Percentiles rank a stretch among this genome's conserved stretches.
These are phyloP conservation scores for Druon quercuslanigerum DNA, from an alignment of 1,140 invertebrate genomes.

Conservation along the genomic window DNA sequence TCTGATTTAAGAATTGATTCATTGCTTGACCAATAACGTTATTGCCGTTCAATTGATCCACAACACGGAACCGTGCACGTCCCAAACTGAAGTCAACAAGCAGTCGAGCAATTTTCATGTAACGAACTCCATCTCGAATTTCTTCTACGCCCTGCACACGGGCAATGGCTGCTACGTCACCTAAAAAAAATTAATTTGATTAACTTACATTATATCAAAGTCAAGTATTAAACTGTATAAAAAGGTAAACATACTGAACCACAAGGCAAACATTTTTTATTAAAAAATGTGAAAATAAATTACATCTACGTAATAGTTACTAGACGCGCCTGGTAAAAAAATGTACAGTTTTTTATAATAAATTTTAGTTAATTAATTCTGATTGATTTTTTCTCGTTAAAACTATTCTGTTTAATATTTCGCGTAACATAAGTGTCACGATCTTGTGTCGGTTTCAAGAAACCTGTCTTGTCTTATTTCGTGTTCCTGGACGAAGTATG, in stretches of 20 bases:
- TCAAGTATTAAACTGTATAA: conserved; percentile 5
- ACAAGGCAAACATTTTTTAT: neutral
- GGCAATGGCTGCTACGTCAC: conserved; percentile 81
- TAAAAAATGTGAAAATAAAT: neutral
- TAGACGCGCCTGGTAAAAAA: too few species aligned
- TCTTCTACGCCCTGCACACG: conserved; percentile 83
- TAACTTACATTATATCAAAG: conserved; percentile 28
- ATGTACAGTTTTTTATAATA: too few species aligned
- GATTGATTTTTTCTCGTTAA: too few species aligned
- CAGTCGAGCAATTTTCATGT: conserved; percentile 82
- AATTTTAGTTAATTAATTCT: too few species aligned
- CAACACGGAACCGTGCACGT: conserved; percentile 82
- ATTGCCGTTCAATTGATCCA: conserved; percentile 83
- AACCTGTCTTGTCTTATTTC: too few species aligned
- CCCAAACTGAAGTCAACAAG: conserved; percentile 83
- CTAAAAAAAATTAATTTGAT: conserved; percentile 66
- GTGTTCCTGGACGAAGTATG: too few species aligned
- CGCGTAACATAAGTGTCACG: too few species aligned
- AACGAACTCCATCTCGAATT: conserved; percentile 77
- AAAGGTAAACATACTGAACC: neutral
- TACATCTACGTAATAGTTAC: too few species aligned
- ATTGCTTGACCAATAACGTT: conserved; percentile 88
- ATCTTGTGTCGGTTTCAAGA: too few species aligned
- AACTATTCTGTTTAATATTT: too few species aligned
- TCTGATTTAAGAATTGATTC: conserved; percentile 90